phyloP scores from a whole-genome alignment of 2,888 invertebrate genomes.

The Augiades crinisus region DNA sequence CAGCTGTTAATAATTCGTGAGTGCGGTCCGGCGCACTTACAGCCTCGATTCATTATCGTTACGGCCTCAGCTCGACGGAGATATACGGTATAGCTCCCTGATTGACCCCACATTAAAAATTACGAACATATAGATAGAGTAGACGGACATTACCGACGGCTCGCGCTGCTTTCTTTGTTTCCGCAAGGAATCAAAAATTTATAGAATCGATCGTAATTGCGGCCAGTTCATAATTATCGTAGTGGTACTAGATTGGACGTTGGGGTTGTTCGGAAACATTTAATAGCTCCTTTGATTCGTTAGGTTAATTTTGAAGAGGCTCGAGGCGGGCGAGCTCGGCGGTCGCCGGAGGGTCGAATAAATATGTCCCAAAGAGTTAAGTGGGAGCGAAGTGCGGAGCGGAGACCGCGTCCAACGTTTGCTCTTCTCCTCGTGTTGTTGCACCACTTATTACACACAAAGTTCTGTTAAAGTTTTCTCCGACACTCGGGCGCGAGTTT shows the following conservation, averaged over 20 bases:
- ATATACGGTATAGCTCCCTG: slow-evolving; percentile 78
- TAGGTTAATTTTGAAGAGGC: slow-evolving; percentile 73
- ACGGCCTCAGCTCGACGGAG: slow-evolving; percentile 71
- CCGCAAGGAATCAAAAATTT: slow-evolving; percentile 68
- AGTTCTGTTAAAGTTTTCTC: slow-evolving; percentile 80
- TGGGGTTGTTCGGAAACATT: slow-evolving; percentile 55
- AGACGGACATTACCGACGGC: slow-evolving; percentile 57
- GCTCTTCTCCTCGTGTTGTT: slow-evolving; percentile 81
- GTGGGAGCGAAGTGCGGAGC: slow-evolving; percentile 76
- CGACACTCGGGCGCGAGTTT: slow-evolving; percentile 79
- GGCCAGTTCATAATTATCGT: slow-evolving; percentile 63
- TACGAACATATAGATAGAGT: slow-evolving; percentile 73
- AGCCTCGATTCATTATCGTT: slow-evolving; percentile 77
- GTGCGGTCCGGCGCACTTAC: slow-evolving; percentile 77
- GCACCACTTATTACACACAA: slow-evolving; percentile 82
- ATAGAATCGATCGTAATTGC: slow-evolving; percentile 64
- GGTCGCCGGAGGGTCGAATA: slow-evolving; percentile 81
- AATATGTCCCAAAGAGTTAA: slow-evolving; percentile 82
- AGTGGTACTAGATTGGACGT: slow-evolving; percentile 56
- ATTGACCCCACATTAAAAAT: slow-evolving; percentile 82
- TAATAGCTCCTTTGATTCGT: slow-evolving; percentile 74
- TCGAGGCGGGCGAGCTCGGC: slow-evolving; percentile 54
- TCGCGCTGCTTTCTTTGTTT: slow-evolving; percentile 64
- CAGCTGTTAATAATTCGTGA: slow-evolving; percentile 81
- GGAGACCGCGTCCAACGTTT: slow-evolving; percentile 79